Conservation (phyloP, 2,797 vertebrate species). For the Sebastiscus tertius region DNA sequence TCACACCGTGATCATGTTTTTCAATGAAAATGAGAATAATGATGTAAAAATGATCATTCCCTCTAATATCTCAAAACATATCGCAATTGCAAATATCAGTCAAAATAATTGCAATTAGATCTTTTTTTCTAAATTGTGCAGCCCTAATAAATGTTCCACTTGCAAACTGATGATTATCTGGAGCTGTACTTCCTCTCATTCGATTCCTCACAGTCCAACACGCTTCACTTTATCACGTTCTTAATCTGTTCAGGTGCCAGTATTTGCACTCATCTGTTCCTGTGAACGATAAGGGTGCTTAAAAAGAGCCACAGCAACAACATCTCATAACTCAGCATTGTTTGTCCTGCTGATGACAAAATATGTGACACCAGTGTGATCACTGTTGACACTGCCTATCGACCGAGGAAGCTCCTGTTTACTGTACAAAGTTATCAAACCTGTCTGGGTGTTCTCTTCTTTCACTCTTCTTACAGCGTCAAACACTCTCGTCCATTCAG, state of each 20-base stretch:
- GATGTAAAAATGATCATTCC: too few species aligned
- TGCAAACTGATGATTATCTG: neutral
- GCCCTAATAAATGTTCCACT: neutral
- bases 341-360: constrained; percentile 73
- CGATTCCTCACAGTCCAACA: neutral
- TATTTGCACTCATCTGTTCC: constrained; percentile 34
- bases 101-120: too few species aligned
- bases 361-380: constrained; percentile 53
- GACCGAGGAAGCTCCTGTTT: constrained; percentile 61
- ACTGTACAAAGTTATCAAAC: constrained; percentile 70
- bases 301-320: constrained; percentile 19
- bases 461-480: neutral
- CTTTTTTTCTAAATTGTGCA: too few species aligned
- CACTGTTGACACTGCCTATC: constrained; percentile 66
- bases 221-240: neutral
- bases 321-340: constrained; percentile 45
- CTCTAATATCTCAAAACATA: too few species aligned
- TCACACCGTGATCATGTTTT: too few species aligned
- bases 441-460: constrained; percentile 55
- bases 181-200: neutral
- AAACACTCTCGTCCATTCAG: neutral
- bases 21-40: too few species aligned
- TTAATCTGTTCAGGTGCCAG: constrained; percentile 9
- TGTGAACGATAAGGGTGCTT: constrained; percentile 14
- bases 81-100: too few species aligned